Conservation (phyloP, 2,113 vertebrate genomes). For the Eublepharis macularius region DNA sequence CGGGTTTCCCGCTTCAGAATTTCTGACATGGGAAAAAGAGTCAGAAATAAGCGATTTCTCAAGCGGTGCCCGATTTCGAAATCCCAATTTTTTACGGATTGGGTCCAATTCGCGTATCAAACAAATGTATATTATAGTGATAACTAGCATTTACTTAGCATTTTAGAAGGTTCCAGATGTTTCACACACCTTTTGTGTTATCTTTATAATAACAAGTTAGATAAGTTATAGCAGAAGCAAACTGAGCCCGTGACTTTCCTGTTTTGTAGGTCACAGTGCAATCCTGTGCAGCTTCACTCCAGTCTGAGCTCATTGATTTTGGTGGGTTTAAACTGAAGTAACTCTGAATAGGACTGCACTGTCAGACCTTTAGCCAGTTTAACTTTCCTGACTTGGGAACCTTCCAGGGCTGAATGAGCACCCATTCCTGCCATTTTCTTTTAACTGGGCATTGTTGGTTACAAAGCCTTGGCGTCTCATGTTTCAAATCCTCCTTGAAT, state of each 20-base stretch:
- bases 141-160: not conserved
- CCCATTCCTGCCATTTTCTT: slow-evolving; percentile 1
- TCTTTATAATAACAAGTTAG: not conserved
- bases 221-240: not conserved
- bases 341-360: no score
- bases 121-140: not conserved
- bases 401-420: slow-evolving; percentile 22
- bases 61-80: no score
- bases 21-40: no score
- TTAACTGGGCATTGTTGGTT: not conserved
- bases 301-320: no score
- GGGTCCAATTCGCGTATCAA: no score
- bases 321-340: no score
- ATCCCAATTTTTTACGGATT: no score
- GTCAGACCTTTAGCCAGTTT: not conserved
- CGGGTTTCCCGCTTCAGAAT: no score
- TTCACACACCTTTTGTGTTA: no score
- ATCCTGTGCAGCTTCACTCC: no score
- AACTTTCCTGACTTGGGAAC: not conserved
- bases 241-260: not conserved
- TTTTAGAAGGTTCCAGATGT: not conserved
- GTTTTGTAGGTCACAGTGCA: not conserved
- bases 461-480: not conserved
- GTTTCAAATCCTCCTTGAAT: not conserved
- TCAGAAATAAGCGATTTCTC: no score